Evolutionary conservation across 37 sponge, comb jelly and placozoan species (phyloP).

Genomic region (Haliclona indistincta): DNA sequence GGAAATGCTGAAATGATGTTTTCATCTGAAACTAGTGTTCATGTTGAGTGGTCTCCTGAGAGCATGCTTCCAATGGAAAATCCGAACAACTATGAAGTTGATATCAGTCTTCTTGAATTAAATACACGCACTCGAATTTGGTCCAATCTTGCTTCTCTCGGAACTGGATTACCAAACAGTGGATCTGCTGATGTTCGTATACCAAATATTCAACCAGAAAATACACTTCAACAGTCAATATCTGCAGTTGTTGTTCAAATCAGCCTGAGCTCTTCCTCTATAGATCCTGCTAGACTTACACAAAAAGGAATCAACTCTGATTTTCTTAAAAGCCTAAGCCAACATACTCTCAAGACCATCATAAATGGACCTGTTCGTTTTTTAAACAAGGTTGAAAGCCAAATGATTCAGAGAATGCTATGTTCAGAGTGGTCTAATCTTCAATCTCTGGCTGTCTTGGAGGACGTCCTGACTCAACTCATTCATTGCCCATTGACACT

Average conservation of each 20-base stretch:
- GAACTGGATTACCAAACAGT: conserved; percentile 4
- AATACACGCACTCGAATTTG: not conserved
- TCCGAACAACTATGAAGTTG: conserved; percentile 9
- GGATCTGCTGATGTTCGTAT: conserved; percentile 10
- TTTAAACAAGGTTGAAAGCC: not conserved
- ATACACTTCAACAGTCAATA: not conserved
- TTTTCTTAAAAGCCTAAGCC: conserved; percentile 1
- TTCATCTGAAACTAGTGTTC: not conserved
- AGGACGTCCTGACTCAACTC: not conserved
- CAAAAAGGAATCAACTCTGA: not conserved
- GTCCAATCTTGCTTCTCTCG: not conserved
- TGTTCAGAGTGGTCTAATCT: conserved; percentile 1
- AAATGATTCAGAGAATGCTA: not conserved
- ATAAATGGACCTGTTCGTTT: not conserved
- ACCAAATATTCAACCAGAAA: not conserved
- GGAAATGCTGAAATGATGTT: conserved; percentile 16
- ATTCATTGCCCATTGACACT: conserved; percentile 32
- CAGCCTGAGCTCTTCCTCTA: not conserved
- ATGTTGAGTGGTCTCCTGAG: conserved; percentile 18
- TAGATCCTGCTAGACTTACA: not conserved
- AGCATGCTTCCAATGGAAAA: conserved; percentile 9
- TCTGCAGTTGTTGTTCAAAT: conserved; percentile 15
- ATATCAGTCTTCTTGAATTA: conserved; percentile 1
- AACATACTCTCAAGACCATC: not conserved
- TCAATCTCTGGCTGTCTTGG: not conserved